Evolutionary conservation across 2,113 vertebrate genomes (phyloP).

Genomic region (Erythrocercus mccallii): DNA sequence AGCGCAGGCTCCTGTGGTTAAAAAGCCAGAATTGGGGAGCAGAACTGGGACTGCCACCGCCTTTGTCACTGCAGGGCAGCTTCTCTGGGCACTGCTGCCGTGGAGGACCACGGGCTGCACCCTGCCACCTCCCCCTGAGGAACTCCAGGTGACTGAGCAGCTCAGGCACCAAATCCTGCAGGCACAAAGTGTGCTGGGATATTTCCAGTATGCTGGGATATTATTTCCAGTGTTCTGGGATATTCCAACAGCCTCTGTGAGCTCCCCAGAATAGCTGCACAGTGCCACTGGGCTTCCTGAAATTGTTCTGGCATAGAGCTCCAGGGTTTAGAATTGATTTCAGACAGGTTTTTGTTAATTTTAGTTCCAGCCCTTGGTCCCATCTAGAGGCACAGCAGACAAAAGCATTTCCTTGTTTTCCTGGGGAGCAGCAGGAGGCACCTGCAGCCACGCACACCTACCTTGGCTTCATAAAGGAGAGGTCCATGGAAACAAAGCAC

Average conservation of each 20-base stretch:
- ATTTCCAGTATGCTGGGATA: not conserved
- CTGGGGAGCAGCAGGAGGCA: not conserved
- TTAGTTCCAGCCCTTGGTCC: not conserved
- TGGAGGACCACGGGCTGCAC: not conserved
- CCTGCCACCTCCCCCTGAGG: not conserved
- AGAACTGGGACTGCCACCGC: not conserved
- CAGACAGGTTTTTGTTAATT: not conserved
- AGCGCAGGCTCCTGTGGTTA: not conserved
- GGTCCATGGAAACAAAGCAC: conserved; percentile 99
- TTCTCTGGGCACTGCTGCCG: not conserved
- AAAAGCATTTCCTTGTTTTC: not conserved
- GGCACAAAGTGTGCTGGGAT: not conserved
- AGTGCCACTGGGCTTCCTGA: not conserved
- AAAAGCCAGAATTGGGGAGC: not conserved
- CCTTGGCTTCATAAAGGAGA: conserved; percentile 99
- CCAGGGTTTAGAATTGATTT: not conserved
- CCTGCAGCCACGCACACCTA: conserved; percentile 59
- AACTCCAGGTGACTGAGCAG: not conserved
- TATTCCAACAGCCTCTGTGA: not conserved
- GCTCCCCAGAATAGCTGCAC: not conserved
- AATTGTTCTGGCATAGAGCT: not conserved
- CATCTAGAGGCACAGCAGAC: not conserved
- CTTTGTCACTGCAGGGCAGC: not conserved
- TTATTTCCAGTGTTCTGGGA: not conserved
- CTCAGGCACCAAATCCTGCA: not conserved